These are phyloP conservation scores for Apodemia duryi DNA, from an alignment of 2,888 invertebrate genomes.

Conservation along the genomic window DNA sequence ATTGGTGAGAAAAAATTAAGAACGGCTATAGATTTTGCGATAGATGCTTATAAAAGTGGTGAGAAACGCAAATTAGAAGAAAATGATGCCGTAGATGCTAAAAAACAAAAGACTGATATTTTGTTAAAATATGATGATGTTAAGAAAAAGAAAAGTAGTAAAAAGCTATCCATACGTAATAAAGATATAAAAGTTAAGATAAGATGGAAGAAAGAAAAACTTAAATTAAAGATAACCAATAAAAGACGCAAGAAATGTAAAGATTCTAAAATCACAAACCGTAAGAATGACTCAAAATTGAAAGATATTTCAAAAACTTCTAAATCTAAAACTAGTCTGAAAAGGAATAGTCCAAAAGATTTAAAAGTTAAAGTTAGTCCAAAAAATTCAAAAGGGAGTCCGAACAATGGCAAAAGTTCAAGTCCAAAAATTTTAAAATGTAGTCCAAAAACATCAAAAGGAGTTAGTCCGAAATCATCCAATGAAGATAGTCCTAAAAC, in stretches of 20 bases:
- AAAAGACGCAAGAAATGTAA: not conserved
- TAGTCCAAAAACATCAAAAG: conserved; percentile 10
- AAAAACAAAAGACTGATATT: not conserved
- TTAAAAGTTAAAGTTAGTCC: no score
- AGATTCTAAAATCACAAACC: not conserved
- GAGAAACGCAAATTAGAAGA: conserved; percentile 2
- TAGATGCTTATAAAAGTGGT: not conserved
- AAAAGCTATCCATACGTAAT: not conserved
- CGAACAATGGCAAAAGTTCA: no score
- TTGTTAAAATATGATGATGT: not conserved
- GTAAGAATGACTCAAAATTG: not conserved
- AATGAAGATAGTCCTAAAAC: conserved; percentile 20
- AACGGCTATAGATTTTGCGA: not conserved
- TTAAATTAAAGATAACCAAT: not conserved
- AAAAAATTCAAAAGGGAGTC: not conserved
- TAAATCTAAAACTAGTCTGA: no score
- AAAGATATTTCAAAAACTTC: no score
- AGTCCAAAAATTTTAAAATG: not conserved
- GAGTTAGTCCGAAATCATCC: conserved; percentile 1
- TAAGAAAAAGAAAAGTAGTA: not conserved
- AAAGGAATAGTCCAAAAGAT: no score
- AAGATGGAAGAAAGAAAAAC: conserved; percentile 3
- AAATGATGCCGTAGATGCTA: not conserved
- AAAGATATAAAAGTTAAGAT: conserved; percentile 6
- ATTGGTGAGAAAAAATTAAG: not conserved